Base-by-base conservation (phyloP, 2,888 invertebrate species). In the Ophion ventricosus region DNA sequence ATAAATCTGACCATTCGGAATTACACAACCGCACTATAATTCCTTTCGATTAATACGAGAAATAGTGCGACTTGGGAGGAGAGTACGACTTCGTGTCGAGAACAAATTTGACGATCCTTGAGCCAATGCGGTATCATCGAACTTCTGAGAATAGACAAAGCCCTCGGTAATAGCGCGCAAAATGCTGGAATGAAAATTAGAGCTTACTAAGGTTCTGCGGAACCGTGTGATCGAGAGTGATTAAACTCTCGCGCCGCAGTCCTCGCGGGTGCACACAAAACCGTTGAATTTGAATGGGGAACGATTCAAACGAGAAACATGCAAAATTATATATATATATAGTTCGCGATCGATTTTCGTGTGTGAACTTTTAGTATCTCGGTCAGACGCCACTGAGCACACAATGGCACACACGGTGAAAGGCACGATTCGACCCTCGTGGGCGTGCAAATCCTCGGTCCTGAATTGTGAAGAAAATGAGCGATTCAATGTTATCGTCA, bases 341-440 rank as follows among this genome's bases (percentile, higher is more conserved):
- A 40, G 26, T 54, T 54, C n/a, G 54, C 59, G 59, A 23, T 49
- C 54, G 23, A 63, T 78, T 72, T 63, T 54, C 54, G 63, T 64
- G 49, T 70, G 54, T 72, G 54, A 54, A 54, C 35, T 70, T 63
- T 49, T 61, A 69, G 64, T 49, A 43, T 43, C 43, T 43, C 11
- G 43, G 49, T 54, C 63, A 35, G 35, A 56, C 64, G 23, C 57
- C 20, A 23, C 29, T 3, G 54, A 70, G 63, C 70, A 14, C 69
- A 64, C 59, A 78, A 78, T 61, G 61, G 70, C 76, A 66, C 67
- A 64, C 29, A 49, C 61, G 78, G 78, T 70, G 70, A 78, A 78
- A 78, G 78, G 78, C 35, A 57, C 56, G 67, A 43, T 63, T 78
- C 70, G 69, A 70, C 70, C 70, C 78, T 70, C 70, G 63, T 70